Evolutionary conservation across 2,797 vertebrate species (phyloP), one percentile per base, ranked within the genome.

Genomic region (Strix occidentalis): DNA sequence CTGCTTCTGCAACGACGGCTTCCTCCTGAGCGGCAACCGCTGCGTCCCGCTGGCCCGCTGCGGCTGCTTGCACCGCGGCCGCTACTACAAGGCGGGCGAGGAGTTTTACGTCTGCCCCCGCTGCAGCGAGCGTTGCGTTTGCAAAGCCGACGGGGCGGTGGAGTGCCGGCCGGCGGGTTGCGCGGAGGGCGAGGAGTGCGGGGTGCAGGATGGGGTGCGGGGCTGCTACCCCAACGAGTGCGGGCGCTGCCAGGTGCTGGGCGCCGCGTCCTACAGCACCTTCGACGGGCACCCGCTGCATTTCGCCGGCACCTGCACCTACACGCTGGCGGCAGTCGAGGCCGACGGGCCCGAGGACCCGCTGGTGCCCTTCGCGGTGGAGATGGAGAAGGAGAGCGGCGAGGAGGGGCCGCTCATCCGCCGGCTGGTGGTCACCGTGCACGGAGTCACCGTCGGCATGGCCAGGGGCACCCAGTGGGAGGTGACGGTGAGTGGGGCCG

Each of bases 211-310:
- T 0, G 98, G 98, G 4, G 51, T 97, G 26, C 96, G 96, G 93
- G 98, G 98, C 25, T 99, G 99, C 23, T 98, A 98, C 78, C 60
- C 95, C 2, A 76, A 97, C 14, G 97, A 81, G 9, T 98, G 97
- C 0, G 97, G 92, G 64, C 98, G 97, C 63, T 99, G 99, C 90
- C 96, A 97, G 5, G 94, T 98, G 4, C 97, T 98, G 0, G 99
- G 99, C 1, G 98, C 99, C 43, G 98, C 98, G 8, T 98, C 98
- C 88, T 99, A 99, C 79, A 96, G 98, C 94, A 98, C 98, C 46
- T 99, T 99, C 0, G 99, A 99, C 0, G 97, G 98, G 17, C 90
- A 41, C 58, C 90, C 93, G n/a, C 98, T 98, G 46, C 88, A 97
- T 61, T 98, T 98, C 86, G 98, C 98, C 90, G 98, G 98, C 1